Conservation (phyloP, 2,797 vertebrate species). For the Trematomus bernacchii region DNA sequence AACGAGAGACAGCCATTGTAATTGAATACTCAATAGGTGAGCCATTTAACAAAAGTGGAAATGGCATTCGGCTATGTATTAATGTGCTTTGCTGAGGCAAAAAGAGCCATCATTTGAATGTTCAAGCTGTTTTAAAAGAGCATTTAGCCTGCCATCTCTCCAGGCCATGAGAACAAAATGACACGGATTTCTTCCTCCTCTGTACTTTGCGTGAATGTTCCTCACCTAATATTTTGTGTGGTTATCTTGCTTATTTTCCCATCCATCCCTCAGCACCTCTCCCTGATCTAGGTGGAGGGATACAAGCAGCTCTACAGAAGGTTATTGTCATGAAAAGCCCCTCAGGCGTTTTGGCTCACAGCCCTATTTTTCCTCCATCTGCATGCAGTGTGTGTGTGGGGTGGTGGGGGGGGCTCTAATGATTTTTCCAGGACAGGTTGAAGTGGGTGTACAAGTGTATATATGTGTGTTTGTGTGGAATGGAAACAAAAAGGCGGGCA, state of each 20-base stretch:
- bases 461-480: conserved; percentile 39
- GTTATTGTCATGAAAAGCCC: conserved; percentile 82
- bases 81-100: conserved; percentile 76
- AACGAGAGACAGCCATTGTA: conserved; percentile 77
- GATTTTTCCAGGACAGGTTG: conserved; percentile 83
- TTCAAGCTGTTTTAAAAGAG: conserved; percentile 84
- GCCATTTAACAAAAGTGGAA: conserved; percentile 81
- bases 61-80: conserved; percentile 75
- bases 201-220: conserved; percentile 71
- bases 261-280: conserved; percentile 67
- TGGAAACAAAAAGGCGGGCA: conserved; percentile 44
- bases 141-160: conserved; percentile 77
- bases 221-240: conserved; percentile 72
- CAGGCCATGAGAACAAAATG: conserved; percentile 74
- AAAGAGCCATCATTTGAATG: conserved; percentile 78
- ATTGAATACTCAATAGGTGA: conserved; percentile 84
- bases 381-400: conserved; percentile 68
- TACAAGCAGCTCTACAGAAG: conserved; percentile 79
- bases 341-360: conserved; percentile 76
- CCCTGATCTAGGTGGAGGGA: conserved; percentile 74
- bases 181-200: conserved; percentile 74
- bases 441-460: conserved; percentile 69
- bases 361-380: conserved; percentile 76
- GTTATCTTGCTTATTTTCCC: conserved; percentile 74
- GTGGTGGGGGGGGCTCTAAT: conserved; percentile 71